These are phyloP conservation scores for Spheniscus humboldti DNA, from an alignment of 2,797 vertebrate genomes.

Conservation along the genomic window DNA sequence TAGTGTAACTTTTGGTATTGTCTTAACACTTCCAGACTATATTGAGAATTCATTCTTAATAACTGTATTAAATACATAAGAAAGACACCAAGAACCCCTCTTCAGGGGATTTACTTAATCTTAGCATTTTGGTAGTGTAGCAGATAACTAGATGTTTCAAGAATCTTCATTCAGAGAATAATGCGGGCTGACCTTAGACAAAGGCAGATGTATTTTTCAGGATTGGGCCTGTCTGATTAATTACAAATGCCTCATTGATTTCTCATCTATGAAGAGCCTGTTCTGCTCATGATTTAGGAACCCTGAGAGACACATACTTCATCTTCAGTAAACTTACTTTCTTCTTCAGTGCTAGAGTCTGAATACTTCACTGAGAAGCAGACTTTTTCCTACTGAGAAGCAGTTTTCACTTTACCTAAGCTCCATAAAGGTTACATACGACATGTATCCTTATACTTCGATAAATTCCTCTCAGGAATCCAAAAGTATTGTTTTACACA, in stretches of 20 bases:
- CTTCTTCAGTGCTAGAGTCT: neutral
- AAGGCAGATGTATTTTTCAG: neutral
- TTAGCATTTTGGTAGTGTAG: neutral
- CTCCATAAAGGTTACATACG: neutral
- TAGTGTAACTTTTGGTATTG: neutral
- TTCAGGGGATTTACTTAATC: neutral
- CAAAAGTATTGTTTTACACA: neutral
- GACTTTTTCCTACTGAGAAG: neutral
- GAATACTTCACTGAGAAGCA: neutral
- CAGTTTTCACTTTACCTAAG: neutral
- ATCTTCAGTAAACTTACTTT: neutral
- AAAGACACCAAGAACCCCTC: neutral
- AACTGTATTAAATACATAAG: neutral
- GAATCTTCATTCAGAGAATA: neutral
- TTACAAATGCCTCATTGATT: constrained; percentile 7
- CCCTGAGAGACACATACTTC: neutral
- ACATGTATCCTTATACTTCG: neutral
- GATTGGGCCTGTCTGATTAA: neutral
- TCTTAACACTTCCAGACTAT: neutral
- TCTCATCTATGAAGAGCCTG: neutral
- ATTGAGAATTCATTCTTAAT: neutral
- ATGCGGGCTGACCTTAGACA: neutral
- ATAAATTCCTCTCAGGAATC: neutral
- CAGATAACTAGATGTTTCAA: neutral
- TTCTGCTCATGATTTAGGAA: neutral